Evolutionary conservation across 2,113 vertebrate species (phyloP).

Genomic region (Callospermophilus lateralis): DNA sequence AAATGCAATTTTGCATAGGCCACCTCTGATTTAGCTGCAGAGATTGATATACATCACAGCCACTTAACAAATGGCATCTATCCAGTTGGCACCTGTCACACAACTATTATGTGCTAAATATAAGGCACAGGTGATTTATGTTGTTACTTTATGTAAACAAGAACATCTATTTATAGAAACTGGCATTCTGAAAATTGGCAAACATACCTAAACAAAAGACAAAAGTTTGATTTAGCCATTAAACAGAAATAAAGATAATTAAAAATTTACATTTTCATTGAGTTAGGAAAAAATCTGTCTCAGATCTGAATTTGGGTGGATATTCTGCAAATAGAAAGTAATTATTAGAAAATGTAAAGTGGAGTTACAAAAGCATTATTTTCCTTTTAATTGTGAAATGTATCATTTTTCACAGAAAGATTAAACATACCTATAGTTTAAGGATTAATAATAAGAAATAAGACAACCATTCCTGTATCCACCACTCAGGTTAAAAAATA

Average conservation of each 20-base stretch:
- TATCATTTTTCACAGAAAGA: conserved; percentile 23
- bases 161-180: conserved; percentile 56
- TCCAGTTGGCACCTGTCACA: conserved; percentile 46
- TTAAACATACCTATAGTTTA: neutral
- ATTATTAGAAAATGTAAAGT: neutral
- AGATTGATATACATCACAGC: conserved; percentile 62
- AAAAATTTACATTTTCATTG: conserved; percentile 56
- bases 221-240: conserved; percentile 65
- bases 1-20: conserved; percentile 53
- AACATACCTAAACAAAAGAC: conserved; percentile 41
- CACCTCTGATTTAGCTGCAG: conserved; percentile 53
- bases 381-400: conserved; percentile 40
- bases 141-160: conserved; percentile 51
- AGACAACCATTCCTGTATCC: neutral
- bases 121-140: conserved; percentile 60
- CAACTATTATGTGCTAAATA: conserved; percentile 53
- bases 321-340: neutral
- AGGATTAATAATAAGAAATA: conserved; percentile 41
- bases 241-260: conserved; percentile 65
- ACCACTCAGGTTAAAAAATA: conserved; percentile 14
- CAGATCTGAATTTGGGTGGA: neutral
- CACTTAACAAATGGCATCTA: conserved; percentile 58
- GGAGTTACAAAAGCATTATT: neutral
- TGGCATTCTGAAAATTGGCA: conserved; percentile 9
- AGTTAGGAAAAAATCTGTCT: conserved; percentile 21